Percentiles rank a stretch among this genome's conserved stretches.
Evolutionary conservation across 2,113 vertebrate genomes (phyloP).

Genomic region (Cyprinus carpio): DNA sequence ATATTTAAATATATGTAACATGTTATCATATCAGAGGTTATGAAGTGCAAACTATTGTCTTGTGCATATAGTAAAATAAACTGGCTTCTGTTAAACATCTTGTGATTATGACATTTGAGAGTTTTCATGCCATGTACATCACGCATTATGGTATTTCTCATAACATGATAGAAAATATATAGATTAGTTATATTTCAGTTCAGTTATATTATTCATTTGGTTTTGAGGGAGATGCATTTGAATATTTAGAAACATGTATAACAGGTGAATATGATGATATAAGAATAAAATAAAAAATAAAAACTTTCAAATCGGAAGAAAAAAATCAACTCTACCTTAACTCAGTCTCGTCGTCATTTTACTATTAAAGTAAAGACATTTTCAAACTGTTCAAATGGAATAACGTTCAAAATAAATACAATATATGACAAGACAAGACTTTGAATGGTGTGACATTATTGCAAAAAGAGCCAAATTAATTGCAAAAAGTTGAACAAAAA

Average conservation of each 20-base stretch:
- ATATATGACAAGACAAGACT: neutral
- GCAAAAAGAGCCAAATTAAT: neutral
- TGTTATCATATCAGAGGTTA: slow-evolving; percentile 9
- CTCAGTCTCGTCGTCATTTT: too few species aligned
- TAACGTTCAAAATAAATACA: neutral
- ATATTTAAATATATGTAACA: neutral
- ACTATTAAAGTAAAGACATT: neutral
- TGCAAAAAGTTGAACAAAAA: neutral
- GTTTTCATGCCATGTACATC: too few species aligned
- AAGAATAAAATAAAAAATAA: too few species aligned
- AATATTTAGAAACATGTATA: neutral
- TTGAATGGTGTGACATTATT: neutral
- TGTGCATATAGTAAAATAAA: slow-evolving; percentile 14
- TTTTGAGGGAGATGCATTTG: neutral
- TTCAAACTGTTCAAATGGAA: neutral
- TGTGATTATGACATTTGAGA: neutral
- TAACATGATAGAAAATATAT: neutral
- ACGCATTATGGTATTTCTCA: neutral
- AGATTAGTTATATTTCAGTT: neutral
- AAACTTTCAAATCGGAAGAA: too few species aligned
- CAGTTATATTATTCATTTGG: neutral
- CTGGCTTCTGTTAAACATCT: neutral
- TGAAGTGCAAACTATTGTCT: neutral
- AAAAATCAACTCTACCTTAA: too few species aligned
- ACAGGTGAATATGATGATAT: too few species aligned